Evolutionary conservation across 92 coral and sea anemone genomes (phyloP).

Genomic region (Actinostola sp.): DNA sequence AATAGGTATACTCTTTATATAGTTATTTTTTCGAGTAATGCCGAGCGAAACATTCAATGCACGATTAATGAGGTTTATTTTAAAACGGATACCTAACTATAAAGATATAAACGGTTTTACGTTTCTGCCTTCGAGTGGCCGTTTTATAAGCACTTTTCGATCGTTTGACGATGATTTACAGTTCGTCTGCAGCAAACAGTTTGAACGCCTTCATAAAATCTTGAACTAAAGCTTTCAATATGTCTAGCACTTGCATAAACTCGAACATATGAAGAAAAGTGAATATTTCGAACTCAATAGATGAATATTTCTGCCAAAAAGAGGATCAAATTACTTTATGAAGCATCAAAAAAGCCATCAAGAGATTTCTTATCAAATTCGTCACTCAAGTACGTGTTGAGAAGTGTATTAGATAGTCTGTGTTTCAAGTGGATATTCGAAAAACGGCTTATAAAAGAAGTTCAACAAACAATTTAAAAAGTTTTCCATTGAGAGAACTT

Average conservation of each 20-base stretch:
- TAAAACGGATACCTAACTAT: not conserved
- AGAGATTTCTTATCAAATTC: conserved; percentile 21
- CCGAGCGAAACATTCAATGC: too few relatives aligned
- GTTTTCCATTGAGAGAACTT: not conserved
- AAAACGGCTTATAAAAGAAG: conserved; percentile 12
- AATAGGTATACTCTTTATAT: too few relatives aligned
- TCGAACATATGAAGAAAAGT: conserved; percentile 37
- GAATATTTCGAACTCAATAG: conserved; percentile 27
- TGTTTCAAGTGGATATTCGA: conserved; percentile 14
- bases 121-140: not conserved
- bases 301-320: conserved; percentile 36
- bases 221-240: conserved; percentile 18
- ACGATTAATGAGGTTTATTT: not conserved
- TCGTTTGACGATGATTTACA: not conserved
- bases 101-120: not conserved
- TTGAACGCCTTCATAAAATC: not conserved
- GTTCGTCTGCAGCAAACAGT: not conserved
- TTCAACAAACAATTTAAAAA: conserved; percentile 23
- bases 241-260: conserved; percentile 14
- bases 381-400: conserved; percentile 18
- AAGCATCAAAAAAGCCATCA: conserved; percentile 20
- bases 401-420: conserved; percentile 12
- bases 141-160: conserved; percentile 1
- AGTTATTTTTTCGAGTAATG: too few relatives aligned
- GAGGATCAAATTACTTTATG: conserved; percentile 37